Percentiles rank a stretch among this genome's conserved stretches.
Conservation (phyloP, 2,113 vertebrate genomes). For the Daboia siamensis region DNA sequence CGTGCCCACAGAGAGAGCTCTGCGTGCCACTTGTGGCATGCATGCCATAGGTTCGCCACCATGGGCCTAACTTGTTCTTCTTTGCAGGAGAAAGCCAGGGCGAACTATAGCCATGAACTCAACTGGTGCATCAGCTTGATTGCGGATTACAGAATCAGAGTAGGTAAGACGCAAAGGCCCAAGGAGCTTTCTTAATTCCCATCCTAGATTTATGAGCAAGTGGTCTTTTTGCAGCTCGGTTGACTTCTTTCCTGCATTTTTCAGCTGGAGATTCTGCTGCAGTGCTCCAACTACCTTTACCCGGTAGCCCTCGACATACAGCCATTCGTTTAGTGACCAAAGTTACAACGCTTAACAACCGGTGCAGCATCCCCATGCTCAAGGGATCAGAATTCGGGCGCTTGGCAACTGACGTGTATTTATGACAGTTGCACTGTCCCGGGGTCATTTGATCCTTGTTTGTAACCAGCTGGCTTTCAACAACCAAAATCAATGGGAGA, state of each 20-base stretch:
- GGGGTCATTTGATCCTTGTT: neutral
- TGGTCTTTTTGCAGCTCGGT: neutral
- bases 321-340: neutral
- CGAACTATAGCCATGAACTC: conserved; percentile 72
- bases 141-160: conserved; percentile 81
- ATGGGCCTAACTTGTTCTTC: too few species aligned
- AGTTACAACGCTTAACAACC: neutral
- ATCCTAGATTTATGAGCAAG: neutral
- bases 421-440: neutral
- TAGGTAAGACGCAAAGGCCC: conserved; percentile 65
- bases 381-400: neutral
- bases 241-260: neutral
- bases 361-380: neutral
- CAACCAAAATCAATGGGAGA: neutral
- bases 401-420: neutral
- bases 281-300: neutral
- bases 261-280: neutral
- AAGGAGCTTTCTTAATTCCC: too few species aligned
- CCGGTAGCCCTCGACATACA: neutral
- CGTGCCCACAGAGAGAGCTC: too few species aligned
- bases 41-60: too few species aligned
- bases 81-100: conserved; percentile 76
- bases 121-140: conserved; percentile 83
- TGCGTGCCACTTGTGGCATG: too few species aligned
- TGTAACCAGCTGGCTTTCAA: neutral